Evolutionary conservation across 2,888 invertebrate species (phyloP).

Genomic region (Drosophila atroscutellata): DNA sequence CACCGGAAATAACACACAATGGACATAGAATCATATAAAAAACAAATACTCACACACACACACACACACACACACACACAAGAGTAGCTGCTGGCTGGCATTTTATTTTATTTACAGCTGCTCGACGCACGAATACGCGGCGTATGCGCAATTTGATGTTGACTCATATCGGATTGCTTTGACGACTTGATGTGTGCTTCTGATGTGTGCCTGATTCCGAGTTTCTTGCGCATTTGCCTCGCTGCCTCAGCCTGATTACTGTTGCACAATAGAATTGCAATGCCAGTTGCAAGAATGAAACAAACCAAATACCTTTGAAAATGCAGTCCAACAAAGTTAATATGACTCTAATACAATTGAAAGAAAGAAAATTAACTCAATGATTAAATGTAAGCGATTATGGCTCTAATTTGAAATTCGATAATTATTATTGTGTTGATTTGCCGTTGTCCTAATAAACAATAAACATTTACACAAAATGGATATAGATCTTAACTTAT

Average conservation of each 20-base stretch:
- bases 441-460: not conserved
- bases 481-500: not conserved
- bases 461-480: not conserved
- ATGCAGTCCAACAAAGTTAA: not conserved
- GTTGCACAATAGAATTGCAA: not conserved
- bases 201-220: conserved; percentile 8
- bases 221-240: not conserved
- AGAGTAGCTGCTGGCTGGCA: conserved; percentile 14
- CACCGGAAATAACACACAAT: conserved; percentile 75
- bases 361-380: not conserved
- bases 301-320: not conserved
- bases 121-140: conserved; percentile 44
- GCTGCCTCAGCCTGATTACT: not conserved
- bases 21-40: conserved; percentile 23
- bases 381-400: not conserved
- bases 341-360: not conserved
- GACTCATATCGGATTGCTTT: conserved; percentile 43
- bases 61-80: conserved; percentile 17
- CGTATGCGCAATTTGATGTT: conserved; percentile 67
- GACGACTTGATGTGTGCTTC: conserved; percentile 1
- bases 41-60: conserved; percentile 20
- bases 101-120: conserved; percentile 65
- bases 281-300: not conserved
- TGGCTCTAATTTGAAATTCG: not conserved
- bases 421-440: not conserved